phyloP scores from a whole-genome alignment of 1,140 invertebrate species.

The Idris sp. region DNA sequence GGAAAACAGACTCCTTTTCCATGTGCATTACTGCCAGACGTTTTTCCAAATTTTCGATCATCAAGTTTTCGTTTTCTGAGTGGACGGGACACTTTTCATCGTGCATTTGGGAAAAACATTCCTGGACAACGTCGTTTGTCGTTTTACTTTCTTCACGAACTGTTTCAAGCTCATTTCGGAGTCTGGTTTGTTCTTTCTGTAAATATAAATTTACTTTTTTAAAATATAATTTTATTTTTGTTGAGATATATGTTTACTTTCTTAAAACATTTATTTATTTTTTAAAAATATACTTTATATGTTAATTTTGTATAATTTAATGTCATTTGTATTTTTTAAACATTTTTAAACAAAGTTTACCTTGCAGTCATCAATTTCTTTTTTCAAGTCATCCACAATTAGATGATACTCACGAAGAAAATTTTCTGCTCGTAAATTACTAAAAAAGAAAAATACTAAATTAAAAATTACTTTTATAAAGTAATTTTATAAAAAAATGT shows the following conservation, averaged over 20 bases:
- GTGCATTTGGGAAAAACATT: constrained; percentile 61
- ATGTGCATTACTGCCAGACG: constrained; percentile 67
- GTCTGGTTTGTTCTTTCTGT: constrained; percentile 68
- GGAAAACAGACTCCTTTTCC: constrained; percentile 80
- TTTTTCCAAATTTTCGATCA: constrained; percentile 71
- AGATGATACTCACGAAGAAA: constrained; percentile 22
- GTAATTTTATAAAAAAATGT: too few relatives aligned
- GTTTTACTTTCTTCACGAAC: constrained; percentile 64
- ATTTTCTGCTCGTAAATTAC: too few relatives aligned
- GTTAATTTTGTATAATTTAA: too few relatives aligned
- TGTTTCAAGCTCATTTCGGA: constrained; percentile 66
- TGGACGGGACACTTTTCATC: constrained; percentile 56
- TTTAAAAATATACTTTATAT: too few relatives aligned
- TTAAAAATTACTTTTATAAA: too few relatives aligned
- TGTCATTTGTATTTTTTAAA: too few relatives aligned
- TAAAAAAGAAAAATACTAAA: too few relatives aligned
- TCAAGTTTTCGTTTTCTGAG: constrained; percentile 52
- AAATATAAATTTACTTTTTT: constrained; percentile 5
- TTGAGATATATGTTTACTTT: too few relatives aligned
- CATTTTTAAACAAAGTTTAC: too few relatives aligned
- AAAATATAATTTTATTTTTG: too few relatives aligned
- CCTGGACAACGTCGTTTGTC: constrained; percentile 47
- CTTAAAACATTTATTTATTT: too few relatives aligned
- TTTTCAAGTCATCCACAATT: constrained; percentile 65
- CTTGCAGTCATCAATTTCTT: constrained; percentile 70